Evolutionary conservation across 2,888 invertebrate genomes (phyloP).

Genomic region (Pyrrhia umbra): DNA sequence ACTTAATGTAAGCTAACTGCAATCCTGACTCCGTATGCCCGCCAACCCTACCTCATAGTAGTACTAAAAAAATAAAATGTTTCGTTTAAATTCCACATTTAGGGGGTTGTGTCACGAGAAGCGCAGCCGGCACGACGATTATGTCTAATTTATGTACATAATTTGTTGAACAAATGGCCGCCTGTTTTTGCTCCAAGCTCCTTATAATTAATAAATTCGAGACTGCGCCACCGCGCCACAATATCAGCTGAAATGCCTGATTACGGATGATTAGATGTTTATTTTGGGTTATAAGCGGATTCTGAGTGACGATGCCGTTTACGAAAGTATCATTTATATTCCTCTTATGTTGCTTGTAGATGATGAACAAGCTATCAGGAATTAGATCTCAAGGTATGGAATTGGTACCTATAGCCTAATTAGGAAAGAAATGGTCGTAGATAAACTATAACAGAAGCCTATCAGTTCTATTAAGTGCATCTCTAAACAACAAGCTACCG

Average conservation of each 20-base stretch:
- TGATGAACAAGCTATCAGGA: background rate
- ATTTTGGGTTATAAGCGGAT: background rate
- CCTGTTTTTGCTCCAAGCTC: constrained; percentile 65
- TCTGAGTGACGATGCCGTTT: background rate
- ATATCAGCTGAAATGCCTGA: constrained; percentile 45
- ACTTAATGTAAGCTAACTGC: constrained; percentile 6
- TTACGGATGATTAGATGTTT: constrained; percentile 26
- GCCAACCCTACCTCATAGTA: constrained; percentile 35
- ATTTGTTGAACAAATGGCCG: constrained; percentile 69
- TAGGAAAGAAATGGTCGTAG: too few species aligned
- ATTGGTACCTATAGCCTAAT: too few species aligned
- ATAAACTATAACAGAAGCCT: too few species aligned
- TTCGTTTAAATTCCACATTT: constrained; percentile 61
- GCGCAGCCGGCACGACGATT: constrained; percentile 67
- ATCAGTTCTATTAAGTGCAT: too few species aligned
- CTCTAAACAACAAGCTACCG: too few species aligned
- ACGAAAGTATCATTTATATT: background rate
- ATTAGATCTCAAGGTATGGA: background rate
- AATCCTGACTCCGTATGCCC: background rate
- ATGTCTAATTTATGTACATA: constrained; percentile 76
- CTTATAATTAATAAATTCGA: constrained; percentile 67
- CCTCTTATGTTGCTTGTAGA: background rate
- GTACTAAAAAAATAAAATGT: constrained; percentile 54
- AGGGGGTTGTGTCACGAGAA: constrained; percentile 58
- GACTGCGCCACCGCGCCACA: constrained; percentile 44